Conservation (phyloP, 2,113 vertebrate genomes). For the Lepus europaeus region DNA sequence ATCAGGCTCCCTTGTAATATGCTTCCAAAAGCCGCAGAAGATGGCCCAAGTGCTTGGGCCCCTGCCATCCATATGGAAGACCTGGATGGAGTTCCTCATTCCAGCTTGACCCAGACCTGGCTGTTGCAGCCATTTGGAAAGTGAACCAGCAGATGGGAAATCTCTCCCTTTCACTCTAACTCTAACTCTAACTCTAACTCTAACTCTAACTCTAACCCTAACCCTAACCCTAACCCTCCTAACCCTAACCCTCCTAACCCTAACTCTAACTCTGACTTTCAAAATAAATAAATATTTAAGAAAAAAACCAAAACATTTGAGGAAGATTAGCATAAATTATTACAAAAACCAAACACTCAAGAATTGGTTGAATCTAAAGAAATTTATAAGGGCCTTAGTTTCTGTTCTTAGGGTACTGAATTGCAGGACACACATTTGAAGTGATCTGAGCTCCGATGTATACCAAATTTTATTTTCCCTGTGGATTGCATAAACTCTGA, state of each 20-base stretch:
- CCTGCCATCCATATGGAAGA: too few species aligned
- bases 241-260: too few species aligned
- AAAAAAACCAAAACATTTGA: neutral
- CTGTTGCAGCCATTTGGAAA: too few species aligned
- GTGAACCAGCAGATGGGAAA: too few species aligned
- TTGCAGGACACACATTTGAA: accelerated
- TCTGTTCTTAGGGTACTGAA: neutral
- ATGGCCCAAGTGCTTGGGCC: too few species aligned
- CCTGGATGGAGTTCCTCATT: too few species aligned
- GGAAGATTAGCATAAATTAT: neutral
- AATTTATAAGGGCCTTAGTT: neutral
- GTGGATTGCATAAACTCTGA: neutral
- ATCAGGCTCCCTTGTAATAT: too few species aligned
- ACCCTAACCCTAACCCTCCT: too few species aligned
- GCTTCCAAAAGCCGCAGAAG: too few species aligned
- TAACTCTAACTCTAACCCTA: neutral
- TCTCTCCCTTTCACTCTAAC: too few species aligned
- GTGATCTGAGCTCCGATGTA: neutral
- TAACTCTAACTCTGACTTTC: neutral
- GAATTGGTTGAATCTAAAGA: neutral
- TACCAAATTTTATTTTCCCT: neutral
- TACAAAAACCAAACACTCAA: neutral
- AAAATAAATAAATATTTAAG: neutral
- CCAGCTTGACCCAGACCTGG: too few species aligned
- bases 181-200: too few species aligned